Evolutionary conservation across 2,888 invertebrate genomes (phyloP), one percentile per base, ranked within the genome.

Genomic region (Lamellibrachia columna): DNA sequence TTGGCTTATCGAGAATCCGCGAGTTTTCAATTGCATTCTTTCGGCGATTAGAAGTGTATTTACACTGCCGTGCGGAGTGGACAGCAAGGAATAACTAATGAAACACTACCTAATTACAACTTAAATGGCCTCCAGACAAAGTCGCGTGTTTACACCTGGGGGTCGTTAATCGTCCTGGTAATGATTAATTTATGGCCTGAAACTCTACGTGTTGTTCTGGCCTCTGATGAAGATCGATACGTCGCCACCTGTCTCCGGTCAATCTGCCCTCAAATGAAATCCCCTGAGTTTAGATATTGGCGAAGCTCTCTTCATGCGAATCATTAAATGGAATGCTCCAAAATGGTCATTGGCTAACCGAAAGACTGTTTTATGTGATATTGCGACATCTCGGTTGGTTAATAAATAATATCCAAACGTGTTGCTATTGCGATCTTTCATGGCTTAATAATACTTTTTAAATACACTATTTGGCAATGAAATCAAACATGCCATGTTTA

Each of bases 51-150:
- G 75, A 75, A 75, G 75, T 75, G 75, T 75, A 75, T 75, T 75
- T 15, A 22, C 22, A 75, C 75, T 22, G 75, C 15, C 75, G 22
- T 22, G n/a, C 15, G 6, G 75, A 4, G 15, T 2, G n/a, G n/a
- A 75, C 1, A 75, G 75, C 75, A 15, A 75, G 75, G 75, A 75
- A 75, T 75, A 75, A 75, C 6, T 75, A 75, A 75, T 75, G 75
- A 75, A 75, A 75, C 75, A 22, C 75, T 75, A 75, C 75, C 15
- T 75, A 75, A 75, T 75, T 75, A 75, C 75, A 75, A n/a, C 75
- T 22, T 75, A 75, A 75, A 75, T 22, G 75, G 75, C 75, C 22
- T 75, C 75, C 6, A n/a, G 75, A 75, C 75, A 75, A 75, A 75
- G 75, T n/a, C 75, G 22, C 15, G 6, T 75, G 3, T 75, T 75